Evolutionary conservation across 2,797 vertebrate species (phyloP).

Genomic region (Neostethus bicornis): DNA sequence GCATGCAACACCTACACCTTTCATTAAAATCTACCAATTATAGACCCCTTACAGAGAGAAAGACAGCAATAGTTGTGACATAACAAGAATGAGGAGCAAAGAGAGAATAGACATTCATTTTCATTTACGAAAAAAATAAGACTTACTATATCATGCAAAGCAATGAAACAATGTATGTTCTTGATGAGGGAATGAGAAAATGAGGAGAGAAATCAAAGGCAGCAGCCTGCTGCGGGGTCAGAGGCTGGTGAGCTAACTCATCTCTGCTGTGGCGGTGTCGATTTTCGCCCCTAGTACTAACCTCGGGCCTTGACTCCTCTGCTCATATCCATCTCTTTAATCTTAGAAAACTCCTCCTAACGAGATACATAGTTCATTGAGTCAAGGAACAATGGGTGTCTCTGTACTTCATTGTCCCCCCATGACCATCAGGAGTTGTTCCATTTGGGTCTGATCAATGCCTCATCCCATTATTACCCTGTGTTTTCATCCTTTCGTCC

Average conservation of each 20-base stretch:
- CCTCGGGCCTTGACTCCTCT: slow-evolving; percentile 69
- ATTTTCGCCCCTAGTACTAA: slow-evolving; percentile 80
- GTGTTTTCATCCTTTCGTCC: slow-evolving; percentile 43
- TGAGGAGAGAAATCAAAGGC: slow-evolving; percentile 88
- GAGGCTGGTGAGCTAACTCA: slow-evolving; percentile 88
- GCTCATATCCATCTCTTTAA: slow-evolving; percentile 77
- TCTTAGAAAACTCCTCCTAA: slow-evolving; percentile 81
- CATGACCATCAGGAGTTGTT: slow-evolving; percentile 48
- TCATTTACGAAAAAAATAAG: slow-evolving; percentile 85
- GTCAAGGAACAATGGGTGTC: slow-evolving; percentile 87
- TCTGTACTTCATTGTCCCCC: slow-evolving; percentile 60
- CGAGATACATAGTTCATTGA: slow-evolving; percentile 89
- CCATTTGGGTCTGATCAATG: slow-evolving; percentile 46
- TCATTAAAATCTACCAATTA: slow-evolving; percentile 87
- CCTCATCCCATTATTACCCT: slow-evolving; percentile 53
- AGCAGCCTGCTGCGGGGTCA: slow-evolving; percentile 91
- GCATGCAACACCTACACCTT: slow-evolving; percentile 75
- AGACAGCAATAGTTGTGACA: slow-evolving; percentile 60
- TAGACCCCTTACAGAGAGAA: slow-evolving; percentile 84
- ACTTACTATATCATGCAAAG: slow-evolving; percentile 93
- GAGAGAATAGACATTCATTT: slow-evolving; percentile 79
- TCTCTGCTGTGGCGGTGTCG: slow-evolving; percentile 88
- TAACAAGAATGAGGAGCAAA: slow-evolving; percentile 63
- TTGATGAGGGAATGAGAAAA: slow-evolving; percentile 90
- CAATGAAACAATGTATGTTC: slow-evolving; percentile 79